Conservation (phyloP, 2,888 invertebrate species). For the Nemotelus pantherinus region DNA sequence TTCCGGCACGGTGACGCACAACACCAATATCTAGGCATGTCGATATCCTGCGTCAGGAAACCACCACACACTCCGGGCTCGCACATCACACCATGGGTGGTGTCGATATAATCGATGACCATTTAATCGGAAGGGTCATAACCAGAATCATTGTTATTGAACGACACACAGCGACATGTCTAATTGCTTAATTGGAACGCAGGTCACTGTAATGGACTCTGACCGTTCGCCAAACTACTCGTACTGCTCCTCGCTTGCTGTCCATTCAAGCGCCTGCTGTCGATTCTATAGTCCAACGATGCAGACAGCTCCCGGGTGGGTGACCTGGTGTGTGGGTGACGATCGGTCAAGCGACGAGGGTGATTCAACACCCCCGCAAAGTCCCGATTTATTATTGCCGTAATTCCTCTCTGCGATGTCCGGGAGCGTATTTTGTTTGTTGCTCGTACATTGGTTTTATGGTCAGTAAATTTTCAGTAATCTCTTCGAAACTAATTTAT, state of each 20-base stretch:
- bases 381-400: constrained; percentile 27
- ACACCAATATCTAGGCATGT: too few species aligned
- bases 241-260: neutral
- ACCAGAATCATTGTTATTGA: constrained; percentile 43
- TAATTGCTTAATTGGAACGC: constrained; percentile 46
- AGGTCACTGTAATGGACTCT: constrained; percentile 40
- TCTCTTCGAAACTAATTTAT: constrained; percentile 36
- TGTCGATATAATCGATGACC: constrained; percentile 44
- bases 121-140: constrained; percentile 34
- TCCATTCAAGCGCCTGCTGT: neutral
- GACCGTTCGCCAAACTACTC: constrained; percentile 20
- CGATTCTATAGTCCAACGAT: neutral
- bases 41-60: neutral
- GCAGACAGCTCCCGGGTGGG: neutral
- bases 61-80: neutral
- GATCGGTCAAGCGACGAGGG: constrained; percentile 1
- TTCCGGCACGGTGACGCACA: too few species aligned
- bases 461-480: constrained; percentile 9
- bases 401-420: neutral
- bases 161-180: constrained; percentile 43
- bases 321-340: constrained; percentile 25
- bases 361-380: constrained; percentile 34
- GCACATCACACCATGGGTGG: constrained; percentile 14
- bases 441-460: constrained; percentile 11
- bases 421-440: constrained; percentile 2